Base-by-base conservation (phyloP, 2,797 vertebrate species). In the Bovichtus variegatus region DNA sequence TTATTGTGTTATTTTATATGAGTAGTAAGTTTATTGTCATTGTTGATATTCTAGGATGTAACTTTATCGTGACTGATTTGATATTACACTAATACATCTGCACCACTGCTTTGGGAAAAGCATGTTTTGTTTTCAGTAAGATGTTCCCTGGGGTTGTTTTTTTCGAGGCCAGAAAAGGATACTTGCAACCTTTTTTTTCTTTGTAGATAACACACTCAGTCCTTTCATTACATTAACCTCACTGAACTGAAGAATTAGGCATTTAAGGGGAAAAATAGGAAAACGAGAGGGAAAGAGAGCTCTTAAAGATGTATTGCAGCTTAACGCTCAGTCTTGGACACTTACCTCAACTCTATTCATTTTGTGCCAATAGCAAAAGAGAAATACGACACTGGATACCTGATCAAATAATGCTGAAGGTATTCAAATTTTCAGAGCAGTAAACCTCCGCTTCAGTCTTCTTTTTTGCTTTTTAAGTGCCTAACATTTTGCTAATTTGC, bases 211-310 rank as follows among this genome's bases (percentile, higher is more conserved):
- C 59, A 43, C 73, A 70, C 53, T 84, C 84, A 85, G 77, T 89
- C 67, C 76, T 84, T 83, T 71, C 46, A 81, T 86, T 76, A 81
- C 65, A 72, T 47, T 81, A 57, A 84, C 82, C 85, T 89, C 53
- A 80, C 76, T 85, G 83, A 92, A 80, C 77, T 89, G 58, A 92
- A 89, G 70, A 86, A 81, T 76, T 59, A 82, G 74, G 78, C 83
- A 78, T 88, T 85, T 78, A 89, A 81, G 79, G 89, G 91, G 83
- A 88, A 89, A 87, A 83, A 92, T 86, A 91, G 91, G 92, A 90
- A 91, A 88, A 93, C 50, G 76, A 87, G 88, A 93, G 92, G 93
- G 93, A 93, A 94, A 87, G 84, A 90, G 78, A 90, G 89, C 83
- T 91, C 69, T 87, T 87, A 61, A 82, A 85, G 81, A 87, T 82